Conservation (phyloP, 2,113 vertebrate species). For the Taurulus bubalis region DNA sequence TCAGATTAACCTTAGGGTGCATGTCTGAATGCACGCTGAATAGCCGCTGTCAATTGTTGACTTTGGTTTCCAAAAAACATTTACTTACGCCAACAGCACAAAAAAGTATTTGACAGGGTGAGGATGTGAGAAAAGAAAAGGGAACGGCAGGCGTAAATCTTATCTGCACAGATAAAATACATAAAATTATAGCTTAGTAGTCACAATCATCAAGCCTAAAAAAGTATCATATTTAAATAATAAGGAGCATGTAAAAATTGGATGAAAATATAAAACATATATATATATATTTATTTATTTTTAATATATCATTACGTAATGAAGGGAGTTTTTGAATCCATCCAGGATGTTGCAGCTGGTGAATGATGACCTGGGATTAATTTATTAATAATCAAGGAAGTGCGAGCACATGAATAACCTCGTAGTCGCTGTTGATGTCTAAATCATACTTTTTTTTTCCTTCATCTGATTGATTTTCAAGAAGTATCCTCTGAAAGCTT, state of each 20-base stretch:
- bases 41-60: constrained; percentile 47
- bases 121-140: constrained; percentile 5
- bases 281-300: no score
- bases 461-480: background rate
- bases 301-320: background rate
- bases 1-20: constrained; percentile 32
- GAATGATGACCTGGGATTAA: background rate
- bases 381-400: constrained; percentile 5
- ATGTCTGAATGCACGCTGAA: constrained; percentile 35
- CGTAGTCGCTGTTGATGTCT: background rate
- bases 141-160: constrained; percentile 28
- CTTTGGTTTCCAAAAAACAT: constrained; percentile 45
- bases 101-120: constrained; percentile 29
- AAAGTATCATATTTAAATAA: constrained; percentile 11
- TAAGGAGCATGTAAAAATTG: background rate
- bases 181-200: constrained; percentile 40
- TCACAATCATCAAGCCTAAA: constrained; percentile 19
- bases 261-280: background rate
- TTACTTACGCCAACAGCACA: constrained; percentile 21
- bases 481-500: background rate
- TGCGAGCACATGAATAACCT: constrained; percentile 5
- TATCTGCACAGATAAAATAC: constrained; percentile 43
- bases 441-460: background rate
- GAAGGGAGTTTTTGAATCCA: background rate
- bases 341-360: background rate